Evolutionary conservation across 2,797 vertebrate species (phyloP), one percentile per base, ranked within the genome.

Genomic region (Thalassophryne amazonica): DNA sequence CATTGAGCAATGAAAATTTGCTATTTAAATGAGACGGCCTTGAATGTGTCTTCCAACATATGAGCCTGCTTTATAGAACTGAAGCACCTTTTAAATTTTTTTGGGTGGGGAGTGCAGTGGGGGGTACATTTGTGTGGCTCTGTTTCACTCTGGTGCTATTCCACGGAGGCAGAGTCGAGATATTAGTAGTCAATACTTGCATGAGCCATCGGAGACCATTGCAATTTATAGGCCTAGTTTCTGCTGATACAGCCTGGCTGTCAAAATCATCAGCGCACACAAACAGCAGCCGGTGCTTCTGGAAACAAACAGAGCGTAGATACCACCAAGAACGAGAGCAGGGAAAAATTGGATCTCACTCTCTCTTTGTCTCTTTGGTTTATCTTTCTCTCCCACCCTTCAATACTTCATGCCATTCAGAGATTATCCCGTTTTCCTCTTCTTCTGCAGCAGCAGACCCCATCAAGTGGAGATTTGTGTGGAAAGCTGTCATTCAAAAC

Each of bases 171-270:
- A 36, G 11, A 8, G 51, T 33, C 30, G 34, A 57, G 52, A 76
- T 78, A 85, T 89, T 86, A 86, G 76, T 58, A 83, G 79, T 80
- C 69, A 65, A 80, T 76, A 76, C 70, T 75, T 76, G 77, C 72
- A 66, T 29, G 22, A 47, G 42, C 61, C 65, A 68, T 84, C 67
- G 69, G 59, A 86, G 87, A 85, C 75, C 76, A 76, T 64, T 60
- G 79, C 70, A 75, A 88, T 89, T 87, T 88, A 90, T 86, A 76
- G 81, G 48, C 58, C 62, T 67, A 72, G 55, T 84, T 88, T 86
- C 73, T 87, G 88, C 89, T 91, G 88, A 89, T 83, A 57, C 84
- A 86, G 88, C 74, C 76, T 3, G 40, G 69, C 85, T 91, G 89
- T 89, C 86, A 89, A 76, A 86, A 81, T 72, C 83, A 83, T 84